Conservation (phyloP, 2,888 invertebrate genomes). For the Pelosia muscerda region DNA sequence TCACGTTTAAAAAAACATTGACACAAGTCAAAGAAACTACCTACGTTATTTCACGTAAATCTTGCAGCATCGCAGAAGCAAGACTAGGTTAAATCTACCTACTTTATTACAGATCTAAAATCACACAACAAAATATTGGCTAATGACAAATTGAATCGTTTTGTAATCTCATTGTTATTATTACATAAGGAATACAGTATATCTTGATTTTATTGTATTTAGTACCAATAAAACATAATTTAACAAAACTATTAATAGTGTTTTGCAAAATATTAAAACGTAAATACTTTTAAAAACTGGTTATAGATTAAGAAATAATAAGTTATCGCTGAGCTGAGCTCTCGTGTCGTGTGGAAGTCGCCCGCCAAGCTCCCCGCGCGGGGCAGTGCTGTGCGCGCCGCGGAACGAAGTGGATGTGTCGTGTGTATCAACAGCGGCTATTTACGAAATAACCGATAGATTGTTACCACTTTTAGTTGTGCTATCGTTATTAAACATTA, state of each 20-base stretch:
- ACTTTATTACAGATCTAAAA: conserved; percentile 15
- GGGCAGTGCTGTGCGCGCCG: conserved; percentile 64
- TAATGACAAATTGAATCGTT: conserved; percentile 32
- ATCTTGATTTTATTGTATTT: conserved; percentile 25
- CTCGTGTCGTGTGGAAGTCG: conserved; percentile 37
- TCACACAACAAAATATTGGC: conserved; percentile 38
- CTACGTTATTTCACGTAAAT: neutral
- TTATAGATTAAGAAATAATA: conserved; percentile 72
- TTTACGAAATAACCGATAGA: conserved; percentile 72
- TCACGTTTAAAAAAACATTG: conserved; percentile 10
- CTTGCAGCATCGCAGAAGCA: conserved; percentile 10
- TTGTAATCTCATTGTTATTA: conserved; percentile 28
- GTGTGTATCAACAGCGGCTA: conserved; percentile 63
- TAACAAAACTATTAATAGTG: conserved; percentile 39
- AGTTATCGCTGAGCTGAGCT: conserved; percentile 52
- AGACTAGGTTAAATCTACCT: conserved; percentile 13
- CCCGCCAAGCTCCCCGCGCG: conserved; percentile 49
- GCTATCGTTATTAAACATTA: conserved; percentile 34
- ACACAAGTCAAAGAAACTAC: conserved; percentile 5
- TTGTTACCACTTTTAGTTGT: conserved; percentile 68
- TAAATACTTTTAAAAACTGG: conserved; percentile 58
- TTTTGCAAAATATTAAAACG: conserved; percentile 54
- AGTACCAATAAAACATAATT: conserved; percentile 43
- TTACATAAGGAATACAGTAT: conserved; percentile 33
- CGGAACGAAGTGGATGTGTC: conserved; percentile 60